Evolutionary conservation across 2,888 invertebrate species (phyloP).

Genomic region (Heliconius charithonia): DNA sequence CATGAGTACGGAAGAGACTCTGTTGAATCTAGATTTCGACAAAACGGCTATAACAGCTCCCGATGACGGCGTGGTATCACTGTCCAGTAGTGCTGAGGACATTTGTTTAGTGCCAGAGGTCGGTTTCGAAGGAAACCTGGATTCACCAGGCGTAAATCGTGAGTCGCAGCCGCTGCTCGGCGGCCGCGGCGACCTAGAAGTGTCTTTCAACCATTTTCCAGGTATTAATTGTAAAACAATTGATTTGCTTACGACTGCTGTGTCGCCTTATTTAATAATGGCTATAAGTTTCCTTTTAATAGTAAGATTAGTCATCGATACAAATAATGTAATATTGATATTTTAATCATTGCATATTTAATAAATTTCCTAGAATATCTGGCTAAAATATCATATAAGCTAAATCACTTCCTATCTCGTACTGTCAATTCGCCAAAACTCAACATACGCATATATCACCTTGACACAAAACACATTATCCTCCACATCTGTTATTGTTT

Average conservation of each 20-base stretch:
- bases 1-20: conserved; percentile 86
- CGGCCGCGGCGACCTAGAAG: conserved; percentile 89
- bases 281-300: conserved; percentile 11
- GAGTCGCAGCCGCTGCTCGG: conserved; percentile 97
- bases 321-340: conserved; percentile 47
- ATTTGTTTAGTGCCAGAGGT: conserved; percentile 92
- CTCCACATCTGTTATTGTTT: conserved; percentile 53
- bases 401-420: not conserved
- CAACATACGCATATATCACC: conserved; percentile 55
- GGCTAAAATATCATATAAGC: not conserved
- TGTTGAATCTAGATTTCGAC: conserved; percentile 86
- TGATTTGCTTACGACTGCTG: conserved; percentile 18
- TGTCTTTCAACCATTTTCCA: conserved; percentile 93
- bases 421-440: conserved; percentile 30
- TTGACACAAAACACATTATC: conserved; percentile 54
- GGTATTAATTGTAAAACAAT: conserved; percentile 77
- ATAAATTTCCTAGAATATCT: conserved; percentile 57
- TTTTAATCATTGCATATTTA: conserved; percentile 54
- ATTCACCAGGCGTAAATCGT: conserved; percentile 91
- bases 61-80: conserved; percentile 84
- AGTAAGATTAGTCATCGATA: not conserved
- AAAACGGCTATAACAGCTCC: conserved; percentile 77
- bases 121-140: conserved; percentile 92
- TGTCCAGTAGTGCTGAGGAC: conserved; percentile 86
- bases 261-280: conserved; percentile 19